Conservation (phyloP, 2,113 vertebrate genomes). For the Strigops habroptila region DNA sequence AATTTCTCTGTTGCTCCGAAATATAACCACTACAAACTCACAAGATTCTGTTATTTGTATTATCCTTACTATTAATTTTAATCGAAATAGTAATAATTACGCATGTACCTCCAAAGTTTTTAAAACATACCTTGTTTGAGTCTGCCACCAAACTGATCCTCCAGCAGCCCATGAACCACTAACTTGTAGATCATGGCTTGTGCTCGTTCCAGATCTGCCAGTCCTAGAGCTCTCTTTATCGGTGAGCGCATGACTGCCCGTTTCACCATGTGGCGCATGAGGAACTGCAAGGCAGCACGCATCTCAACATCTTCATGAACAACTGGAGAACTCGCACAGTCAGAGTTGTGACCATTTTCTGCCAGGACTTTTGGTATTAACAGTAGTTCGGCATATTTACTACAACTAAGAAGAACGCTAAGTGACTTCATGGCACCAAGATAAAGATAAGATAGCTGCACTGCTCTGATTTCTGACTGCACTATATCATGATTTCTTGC, state of each 20-base stretch:
- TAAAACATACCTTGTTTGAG: conserved; percentile 80
- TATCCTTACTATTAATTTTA: background rate
- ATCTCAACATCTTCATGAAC: conserved; percentile 92
- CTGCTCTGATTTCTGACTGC: conserved; percentile 90
- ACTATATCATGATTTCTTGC: conserved; percentile 75
- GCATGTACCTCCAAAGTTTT: background rate
- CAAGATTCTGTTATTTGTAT: background rate
- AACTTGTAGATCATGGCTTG: conserved; percentile 97
- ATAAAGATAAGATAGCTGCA: conserved; percentile 95
- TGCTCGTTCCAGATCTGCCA: conserved; percentile 91
- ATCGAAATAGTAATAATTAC: background rate
- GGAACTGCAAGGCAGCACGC: conserved; percentile 90
- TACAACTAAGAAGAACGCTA: conserved; percentile 92
- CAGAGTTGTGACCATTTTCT: conserved; percentile 92
- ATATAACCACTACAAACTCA: background rate
- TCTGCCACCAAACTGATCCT: conserved; percentile 86
- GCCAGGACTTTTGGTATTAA: conserved; percentile 91
- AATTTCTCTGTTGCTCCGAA: background rate
- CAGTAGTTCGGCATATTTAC: conserved; percentile 94
- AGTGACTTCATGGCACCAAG: conserved; percentile 97
- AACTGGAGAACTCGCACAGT: conserved; percentile 81
- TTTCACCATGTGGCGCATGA: conserved; percentile 98
- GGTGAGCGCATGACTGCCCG: conserved; percentile 94
- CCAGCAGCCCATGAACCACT: conserved; percentile 89
- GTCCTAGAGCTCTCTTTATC: conserved; percentile 90